Percentiles rank a stretch among this genome's conserved stretches.
phyloP scores from a whole-genome alignment of 1,140 invertebrate species.

The Rhopalosiphum maidis region DNA sequence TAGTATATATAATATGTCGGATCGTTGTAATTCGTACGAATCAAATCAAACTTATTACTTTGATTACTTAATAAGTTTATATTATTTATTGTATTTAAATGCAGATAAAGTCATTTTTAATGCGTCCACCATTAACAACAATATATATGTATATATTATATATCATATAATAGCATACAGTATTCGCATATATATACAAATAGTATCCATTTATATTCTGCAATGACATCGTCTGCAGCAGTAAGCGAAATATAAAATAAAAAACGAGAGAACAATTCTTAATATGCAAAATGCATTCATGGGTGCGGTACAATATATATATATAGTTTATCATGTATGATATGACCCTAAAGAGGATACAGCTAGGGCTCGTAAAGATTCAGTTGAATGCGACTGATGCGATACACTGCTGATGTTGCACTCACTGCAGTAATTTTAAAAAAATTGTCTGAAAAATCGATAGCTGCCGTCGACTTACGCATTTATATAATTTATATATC shows the following conservation, averaged over 20 bases:
- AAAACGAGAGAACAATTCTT: not conserved
- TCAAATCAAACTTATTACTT: not conserved
- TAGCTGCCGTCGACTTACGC: not conserved
- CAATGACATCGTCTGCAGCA: not conserved
- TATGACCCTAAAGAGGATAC: not conserved
- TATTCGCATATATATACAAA: not conserved
- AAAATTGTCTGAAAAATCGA: constrained; percentile 34
- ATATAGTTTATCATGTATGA: not conserved
- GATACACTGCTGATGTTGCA: not conserved
- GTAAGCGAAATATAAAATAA: not conserved
- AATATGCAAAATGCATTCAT: constrained; percentile 2
- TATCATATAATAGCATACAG: not conserved
- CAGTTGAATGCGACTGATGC: not conserved
- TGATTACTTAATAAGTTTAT: not conserved
- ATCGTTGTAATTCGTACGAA: not conserved
- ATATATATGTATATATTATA: not conserved
- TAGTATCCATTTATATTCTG: constrained; percentile 1
- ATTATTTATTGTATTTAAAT: not conserved
- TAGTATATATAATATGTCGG: not conserved
- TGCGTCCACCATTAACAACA: not conserved
- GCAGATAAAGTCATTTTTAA: constrained; percentile 3
- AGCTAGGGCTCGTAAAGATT: not conserved
- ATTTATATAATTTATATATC: not conserved
- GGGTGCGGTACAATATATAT: not conserved
- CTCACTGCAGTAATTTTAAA: not conserved